Evolutionary conservation across 2,888 invertebrate genomes (phyloP).

Genomic region (Papilio demoleus): DNA sequence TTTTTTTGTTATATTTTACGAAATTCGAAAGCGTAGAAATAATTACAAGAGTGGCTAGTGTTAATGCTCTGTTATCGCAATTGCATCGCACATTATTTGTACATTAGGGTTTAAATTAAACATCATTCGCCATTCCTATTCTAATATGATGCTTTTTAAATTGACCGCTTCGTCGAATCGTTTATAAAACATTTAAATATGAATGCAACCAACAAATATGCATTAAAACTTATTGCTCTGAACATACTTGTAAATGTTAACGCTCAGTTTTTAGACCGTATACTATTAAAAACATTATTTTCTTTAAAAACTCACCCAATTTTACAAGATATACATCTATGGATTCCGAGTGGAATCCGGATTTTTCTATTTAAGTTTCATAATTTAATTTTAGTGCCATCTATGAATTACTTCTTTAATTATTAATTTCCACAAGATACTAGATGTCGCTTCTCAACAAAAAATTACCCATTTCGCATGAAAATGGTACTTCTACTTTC

Average conservation of each 20-base stretch:
- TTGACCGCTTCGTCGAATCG: constrained; percentile 17
- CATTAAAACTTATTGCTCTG: neutral
- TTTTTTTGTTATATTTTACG: neutral
- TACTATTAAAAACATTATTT: no score
- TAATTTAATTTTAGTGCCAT: neutral
- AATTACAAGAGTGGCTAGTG: neutral
- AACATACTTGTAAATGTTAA: neutral
- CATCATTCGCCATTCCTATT: neutral
- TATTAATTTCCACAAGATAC: no score
- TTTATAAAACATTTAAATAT: constrained; percentile 11
- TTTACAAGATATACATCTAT: no score
- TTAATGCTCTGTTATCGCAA: constrained; percentile 17
- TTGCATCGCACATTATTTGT: constrained; percentile 25
- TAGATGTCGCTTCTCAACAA: neutral
- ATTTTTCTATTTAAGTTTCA: no score
- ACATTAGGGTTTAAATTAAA: constrained; percentile 24
- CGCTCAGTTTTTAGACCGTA: no score
- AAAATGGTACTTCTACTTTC: no score
- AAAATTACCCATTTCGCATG: no score
- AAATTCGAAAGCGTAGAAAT: neutral
- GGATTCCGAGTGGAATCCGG: no score
- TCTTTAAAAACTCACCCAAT: no score
- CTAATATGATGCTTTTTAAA: constrained; percentile 25
- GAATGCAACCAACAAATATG: neutral
- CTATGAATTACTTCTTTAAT: no score